A percentile compares a stretch with the other conserved stretches of the same genome.
Conservation (phyloP, 64 coral and sea anemone species). For the Acropora tenuis region DNA sequence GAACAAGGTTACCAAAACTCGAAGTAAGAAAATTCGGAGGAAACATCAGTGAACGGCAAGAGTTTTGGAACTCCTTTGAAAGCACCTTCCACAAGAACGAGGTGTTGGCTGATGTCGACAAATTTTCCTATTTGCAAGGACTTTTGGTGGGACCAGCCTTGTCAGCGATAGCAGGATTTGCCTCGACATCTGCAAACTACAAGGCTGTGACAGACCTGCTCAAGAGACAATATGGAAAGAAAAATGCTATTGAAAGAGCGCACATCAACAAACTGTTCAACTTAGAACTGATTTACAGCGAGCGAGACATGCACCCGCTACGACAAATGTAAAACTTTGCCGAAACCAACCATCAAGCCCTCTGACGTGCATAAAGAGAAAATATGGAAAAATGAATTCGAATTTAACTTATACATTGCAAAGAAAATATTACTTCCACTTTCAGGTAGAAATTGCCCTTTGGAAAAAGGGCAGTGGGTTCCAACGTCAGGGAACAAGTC, state of each 20-base stretch:
- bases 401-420: too few relatives aligned
- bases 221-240: neutral
- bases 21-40: constrained; percentile 10
- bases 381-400: too few relatives aligned
- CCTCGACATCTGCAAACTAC: neutral
- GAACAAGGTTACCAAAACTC: constrained; percentile 8
- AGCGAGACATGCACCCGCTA: constrained; percentile 27
- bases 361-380: neutral
- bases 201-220: neutral
- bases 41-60: constrained; percentile 16
- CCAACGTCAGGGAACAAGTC: neutral
- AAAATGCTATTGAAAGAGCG: constrained; percentile 23
- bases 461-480: constrained; percentile 19
- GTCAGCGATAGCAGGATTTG: neutral
- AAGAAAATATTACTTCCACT: too few relatives aligned
- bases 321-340: constrained; percentile 9
- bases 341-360: constrained; percentile 41
- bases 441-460: neutral
- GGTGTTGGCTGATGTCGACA: neutral
- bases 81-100: neutral
- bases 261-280: constrained; percentile 57
- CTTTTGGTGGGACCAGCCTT: neutral
- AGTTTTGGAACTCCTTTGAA: constrained; percentile 46
- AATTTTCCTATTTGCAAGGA: neutral
- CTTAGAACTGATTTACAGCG: constrained; percentile 1